Conservation (phyloP, 2,888 invertebrate genomes). For the Oxyteleia sp. region DNA sequence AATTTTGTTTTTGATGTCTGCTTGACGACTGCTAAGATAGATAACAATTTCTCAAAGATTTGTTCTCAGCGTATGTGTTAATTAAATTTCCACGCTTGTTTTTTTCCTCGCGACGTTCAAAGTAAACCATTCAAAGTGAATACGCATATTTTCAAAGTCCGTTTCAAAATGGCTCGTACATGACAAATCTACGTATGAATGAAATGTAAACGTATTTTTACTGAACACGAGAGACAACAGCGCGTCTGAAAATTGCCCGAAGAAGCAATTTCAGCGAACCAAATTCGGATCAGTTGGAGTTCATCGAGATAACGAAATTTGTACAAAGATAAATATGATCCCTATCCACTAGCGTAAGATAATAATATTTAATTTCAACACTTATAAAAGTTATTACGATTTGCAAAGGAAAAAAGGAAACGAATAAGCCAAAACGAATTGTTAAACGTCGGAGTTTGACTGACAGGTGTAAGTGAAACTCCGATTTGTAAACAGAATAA, state of each 20-base stretch:
- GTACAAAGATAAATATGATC: conserved; percentile 74
- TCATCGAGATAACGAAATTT: conserved; percentile 52
- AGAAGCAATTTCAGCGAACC: conserved; percentile 36
- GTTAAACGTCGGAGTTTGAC: conserved; percentile 83
- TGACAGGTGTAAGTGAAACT: conserved; percentile 75
- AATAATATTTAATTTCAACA: conserved; percentile 83
- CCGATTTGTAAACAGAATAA: conserved; percentile 83
- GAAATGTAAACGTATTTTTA: neutral
- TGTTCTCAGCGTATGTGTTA: too few relatives aligned
- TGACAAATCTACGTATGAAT: conserved; percentile 23
- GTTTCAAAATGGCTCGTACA: conserved; percentile 7
- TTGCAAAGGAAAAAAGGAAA: conserved; percentile 47
- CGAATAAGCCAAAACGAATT: conserved; percentile 85
- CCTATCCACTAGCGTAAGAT: conserved; percentile 80
- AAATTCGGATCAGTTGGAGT: conserved; percentile 55
- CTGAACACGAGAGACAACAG: neutral
- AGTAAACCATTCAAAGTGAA: too few relatives aligned
- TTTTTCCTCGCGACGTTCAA: too few relatives aligned
- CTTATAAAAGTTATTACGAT: conserved; percentile 81
- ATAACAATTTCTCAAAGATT: too few relatives aligned
- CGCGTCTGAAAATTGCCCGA: conserved; percentile 1
- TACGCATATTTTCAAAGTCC: too few relatives aligned
- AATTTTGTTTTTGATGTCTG: too few relatives aligned
- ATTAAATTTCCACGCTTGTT: too few relatives aligned
- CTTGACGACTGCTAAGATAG: too few relatives aligned